Evolutionary conservation across 1,140 invertebrate genomes (phyloP), one percentile per base, ranked within the genome.

Genomic region (Hypothenemus hampei): DNA sequence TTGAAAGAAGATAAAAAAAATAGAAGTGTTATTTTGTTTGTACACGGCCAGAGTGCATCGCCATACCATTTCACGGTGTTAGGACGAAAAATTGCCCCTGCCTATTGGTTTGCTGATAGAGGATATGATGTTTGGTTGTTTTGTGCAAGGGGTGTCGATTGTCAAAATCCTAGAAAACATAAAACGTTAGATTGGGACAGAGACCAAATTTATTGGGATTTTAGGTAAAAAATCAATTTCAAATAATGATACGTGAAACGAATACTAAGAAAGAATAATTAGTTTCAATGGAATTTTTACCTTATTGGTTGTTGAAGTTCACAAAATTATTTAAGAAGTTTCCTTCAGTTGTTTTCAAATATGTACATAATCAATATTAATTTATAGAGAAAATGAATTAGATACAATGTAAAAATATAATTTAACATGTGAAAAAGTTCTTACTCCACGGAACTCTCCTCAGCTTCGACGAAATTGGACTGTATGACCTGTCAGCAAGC

Each of bases 61-160:
- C 43, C 52, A 8, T 3, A 36, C 4, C 36, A 35, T 23, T 49
- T 24, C 33, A 21, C 47, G 8, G 29, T 26, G 13, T 29, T 59
- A n/a, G 41, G 51, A 11, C 22, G 24, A 21, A 35, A 54, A 21
- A 2, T 11, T 8, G 10, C 23, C 1, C 31, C 66, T 13, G 65
- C 58, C 1, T 70, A 60, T 50, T 54, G 60, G 18, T 47, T 70
- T 20, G 63, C 66, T 4, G 66, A 70, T 39, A 22, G 46, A 4
- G 65, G 65, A 7, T 69, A 62, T 19, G 64, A 69, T 49, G 60
- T 68, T 10, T 89, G 86, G 86, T 61, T 88, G 66, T 82, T 81
- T 0, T 89, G 88, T 69, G 75, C 77, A 7, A 72, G 86, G 39
- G 86, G 86, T 4, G 85, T 80, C 60, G 75, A 72, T 3, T 82